Evolutionary conservation across 2,113 vertebrate species (phyloP).

Genomic region (Chaetodon auriga): DNA sequence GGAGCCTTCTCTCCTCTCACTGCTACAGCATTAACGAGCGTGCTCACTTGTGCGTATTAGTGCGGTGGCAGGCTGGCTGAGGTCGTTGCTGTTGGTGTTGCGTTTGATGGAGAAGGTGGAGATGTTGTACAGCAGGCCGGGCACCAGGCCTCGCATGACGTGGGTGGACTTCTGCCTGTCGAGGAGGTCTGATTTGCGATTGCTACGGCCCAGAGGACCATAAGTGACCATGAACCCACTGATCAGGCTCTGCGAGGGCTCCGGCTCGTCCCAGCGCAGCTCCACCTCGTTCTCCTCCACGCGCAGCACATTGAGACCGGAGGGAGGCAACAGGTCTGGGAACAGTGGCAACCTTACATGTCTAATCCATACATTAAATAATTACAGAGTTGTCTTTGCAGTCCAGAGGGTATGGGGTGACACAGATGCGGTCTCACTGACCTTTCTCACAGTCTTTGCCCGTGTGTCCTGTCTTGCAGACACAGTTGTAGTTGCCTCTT

Average conservation of each 20-base stretch:
- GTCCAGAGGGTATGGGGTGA: background rate
- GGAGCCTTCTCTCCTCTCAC: background rate
- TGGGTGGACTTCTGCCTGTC: constrained; percentile 89
- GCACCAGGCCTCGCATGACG: constrained; percentile 89
- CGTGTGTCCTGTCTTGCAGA: constrained; percentile 94
- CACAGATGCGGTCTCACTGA: constrained; percentile 45
- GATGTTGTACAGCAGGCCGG: constrained; percentile 96
- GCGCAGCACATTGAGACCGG: constrained; percentile 91
- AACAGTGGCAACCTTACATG: constrained; percentile 59
- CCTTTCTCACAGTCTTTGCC: constrained; percentile 94
- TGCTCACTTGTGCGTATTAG: constrained; percentile 93
- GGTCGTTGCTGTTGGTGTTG: constrained; percentile 93
- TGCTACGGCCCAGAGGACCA: constrained; percentile 87
- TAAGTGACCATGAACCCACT: constrained; percentile 95
- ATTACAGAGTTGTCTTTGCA: constrained; percentile 41
- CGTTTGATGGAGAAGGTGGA: constrained; percentile 95
- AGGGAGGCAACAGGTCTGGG: constrained; percentile 95
- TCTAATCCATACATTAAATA: constrained; percentile 46
- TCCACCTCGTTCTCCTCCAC: constrained; percentile 94
- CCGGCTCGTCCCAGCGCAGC: constrained; percentile 93
- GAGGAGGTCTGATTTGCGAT: constrained; percentile 92
- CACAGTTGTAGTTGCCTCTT: constrained; percentile 93
- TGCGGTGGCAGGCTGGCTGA: constrained; percentile 91
- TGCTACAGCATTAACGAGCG: background rate
- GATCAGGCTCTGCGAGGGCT: constrained; percentile 86